Evolutionary conservation across 1,140 invertebrate species (phyloP).

Genomic region (Zeugodacus cucurbitae): DNA sequence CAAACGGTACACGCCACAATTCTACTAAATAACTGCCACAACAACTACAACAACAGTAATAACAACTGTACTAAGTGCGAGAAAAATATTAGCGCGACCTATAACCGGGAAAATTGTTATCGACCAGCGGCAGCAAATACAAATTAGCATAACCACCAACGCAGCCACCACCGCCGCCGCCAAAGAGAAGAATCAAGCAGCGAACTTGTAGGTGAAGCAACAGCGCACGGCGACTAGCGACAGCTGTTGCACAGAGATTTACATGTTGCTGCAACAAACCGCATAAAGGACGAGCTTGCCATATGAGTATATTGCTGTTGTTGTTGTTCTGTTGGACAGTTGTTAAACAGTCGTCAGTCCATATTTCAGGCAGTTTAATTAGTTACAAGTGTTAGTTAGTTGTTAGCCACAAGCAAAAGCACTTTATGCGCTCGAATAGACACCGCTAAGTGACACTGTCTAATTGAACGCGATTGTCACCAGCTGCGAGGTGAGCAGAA

Average conservation of each 20-base stretch:
- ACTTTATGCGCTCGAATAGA: too few species aligned
- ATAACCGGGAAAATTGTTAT: slow-evolving; percentile 36
- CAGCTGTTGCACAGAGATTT: background rate
- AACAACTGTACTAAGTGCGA: background rate
- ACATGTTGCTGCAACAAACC: background rate
- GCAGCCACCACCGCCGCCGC: too few species aligned
- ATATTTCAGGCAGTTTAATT: slow-evolving; percentile 36
- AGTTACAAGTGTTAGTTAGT: slow-evolving; percentile 38
- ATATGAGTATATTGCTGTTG: background rate
- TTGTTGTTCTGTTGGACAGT: background rate
- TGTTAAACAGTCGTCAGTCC: slow-evolving; percentile 9
- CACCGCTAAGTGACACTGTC: background rate
- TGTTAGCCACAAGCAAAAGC: slow-evolving; percentile 36
- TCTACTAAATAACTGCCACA: slow-evolving; percentile 17
- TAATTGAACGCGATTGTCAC: slow-evolving; percentile 27
- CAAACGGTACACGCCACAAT: background rate
- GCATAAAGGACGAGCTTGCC: background rate
- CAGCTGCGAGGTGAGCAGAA: background rate
- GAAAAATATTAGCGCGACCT: slow-evolving; percentile 36
- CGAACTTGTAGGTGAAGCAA: background rate
- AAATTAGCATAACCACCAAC: slow-evolving; percentile 30
- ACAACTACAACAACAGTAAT: too few species aligned
- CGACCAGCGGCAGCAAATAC: slow-evolving; percentile 36
- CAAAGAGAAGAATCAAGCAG: background rate
- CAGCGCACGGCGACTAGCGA: background rate